Base-by-base conservation (phyloP, 2,113 vertebrate species). In the Prunella fulvescens region DNA sequence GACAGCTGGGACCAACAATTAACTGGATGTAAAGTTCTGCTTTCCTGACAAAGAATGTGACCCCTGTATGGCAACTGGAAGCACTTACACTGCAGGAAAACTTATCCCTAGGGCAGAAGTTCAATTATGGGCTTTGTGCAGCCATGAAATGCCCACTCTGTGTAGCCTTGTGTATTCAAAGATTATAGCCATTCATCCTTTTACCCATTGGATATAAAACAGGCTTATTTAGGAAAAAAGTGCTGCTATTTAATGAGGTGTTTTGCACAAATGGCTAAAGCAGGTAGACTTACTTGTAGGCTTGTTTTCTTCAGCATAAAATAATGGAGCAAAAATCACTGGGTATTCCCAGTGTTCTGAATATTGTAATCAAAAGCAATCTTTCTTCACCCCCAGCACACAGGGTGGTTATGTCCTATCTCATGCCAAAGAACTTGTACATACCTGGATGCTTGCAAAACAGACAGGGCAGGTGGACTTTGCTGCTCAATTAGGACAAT, bases 31-130 rank as follows among this genome's bases (percentile, higher is more conserved):
- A 95, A 91, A 95, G 33, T 76, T 94, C 78, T 82, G 84, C 72
- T 93, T 95, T 89, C 14, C 60, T 95, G 81, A 91, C 71, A 88
- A 84, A 91, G 74, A 95, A 72, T 44, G 23, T 74, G 86, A 94
- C 72, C 92, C 58, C 24, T 10, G 1, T 64, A 81, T 86, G 81
- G 77, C 76, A 90, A 93, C 85, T 93, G 79, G 90, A 96, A 92
- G 90, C 76, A 94, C 88, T 94, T 94, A 76, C 23, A 12, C 81
- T 88, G 74, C 78, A 70, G 86, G 79, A 95, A 95, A 95, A 83
- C 81, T 84, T 94, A 88, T 72, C 96, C 92, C 44, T 78, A 84
- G 92, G 94, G 94, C 71, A 94, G 81, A 96, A 96, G 86, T 94
- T 93, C 92, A 96, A 91, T 97, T 97, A 94, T 35, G 64, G 65